phyloP scores from a whole-genome alignment of 1,140 invertebrate species.

The Orchesella cincta region DNA sequence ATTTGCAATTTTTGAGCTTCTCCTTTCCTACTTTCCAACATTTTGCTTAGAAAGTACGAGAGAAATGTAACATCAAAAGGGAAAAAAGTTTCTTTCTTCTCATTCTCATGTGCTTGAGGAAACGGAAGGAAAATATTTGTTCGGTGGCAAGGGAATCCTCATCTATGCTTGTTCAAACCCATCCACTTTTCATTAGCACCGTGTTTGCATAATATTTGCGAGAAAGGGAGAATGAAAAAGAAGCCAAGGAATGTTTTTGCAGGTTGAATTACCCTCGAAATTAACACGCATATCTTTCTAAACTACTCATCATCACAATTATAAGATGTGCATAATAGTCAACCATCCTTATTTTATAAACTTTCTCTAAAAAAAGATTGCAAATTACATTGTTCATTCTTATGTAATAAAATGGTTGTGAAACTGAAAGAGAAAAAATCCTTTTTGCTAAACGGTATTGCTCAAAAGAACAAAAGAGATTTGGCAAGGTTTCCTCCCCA shows the following conservation, averaged over 20 bases:
- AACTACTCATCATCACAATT: background rate
- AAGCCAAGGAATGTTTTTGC: conserved; percentile 10
- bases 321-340: background rate
- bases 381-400: background rate
- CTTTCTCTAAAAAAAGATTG: background rate
- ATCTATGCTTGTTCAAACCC: background rate
- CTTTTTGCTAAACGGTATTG: background rate
- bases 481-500: too few relatives aligned
- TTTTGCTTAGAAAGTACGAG: too few relatives aligned
- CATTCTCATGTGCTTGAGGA: background rate
- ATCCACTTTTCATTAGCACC: conserved; percentile 18
- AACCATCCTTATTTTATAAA: too few relatives aligned
- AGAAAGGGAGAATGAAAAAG: background rate
- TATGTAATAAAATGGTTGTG: background rate
- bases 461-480: too few relatives aligned
- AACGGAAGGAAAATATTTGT: conserved; percentile 6
- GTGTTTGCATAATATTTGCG: background rate
- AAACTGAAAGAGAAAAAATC: background rate
- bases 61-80: conserved; percentile 19
- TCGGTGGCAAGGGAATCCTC: conserved; percentile 13
- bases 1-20: conserved; percentile 25
- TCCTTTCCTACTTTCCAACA: background rate
- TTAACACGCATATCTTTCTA: background rate
- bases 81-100: conserved; percentile 12
- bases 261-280: background rate